Percentiles rank a stretch among this genome's conserved stretches.
These are phyloP conservation scores for Tringa solitaria DNA, from an alignment of 2,113 vertebrate species.

Conservation along the genomic window DNA sequence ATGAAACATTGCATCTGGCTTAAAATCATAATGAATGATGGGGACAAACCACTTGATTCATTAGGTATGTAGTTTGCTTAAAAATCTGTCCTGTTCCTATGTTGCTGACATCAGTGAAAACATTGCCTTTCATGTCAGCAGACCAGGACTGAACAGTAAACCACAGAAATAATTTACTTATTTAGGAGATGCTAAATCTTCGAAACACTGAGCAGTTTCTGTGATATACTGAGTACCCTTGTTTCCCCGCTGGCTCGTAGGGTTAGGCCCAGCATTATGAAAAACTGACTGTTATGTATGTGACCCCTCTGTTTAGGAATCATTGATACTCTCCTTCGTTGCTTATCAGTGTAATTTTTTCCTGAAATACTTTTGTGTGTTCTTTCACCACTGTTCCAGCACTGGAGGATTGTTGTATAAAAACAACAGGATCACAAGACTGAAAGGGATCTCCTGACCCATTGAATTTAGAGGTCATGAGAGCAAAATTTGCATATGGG, in stretches of 20 bases:
- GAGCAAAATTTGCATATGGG: not conserved
- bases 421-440: not conserved
- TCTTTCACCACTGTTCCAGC: not conserved
- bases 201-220: not conserved
- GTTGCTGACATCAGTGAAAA: conserved; percentile 20
- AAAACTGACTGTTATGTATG: not conserved
- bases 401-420: not conserved
- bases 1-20: not conserved
- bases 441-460: not conserved
- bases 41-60: not conserved
- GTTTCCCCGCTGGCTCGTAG: not conserved
- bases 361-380: not conserved
- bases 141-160: not conserved
- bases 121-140: not conserved
- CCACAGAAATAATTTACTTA: not conserved
- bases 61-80: not conserved
- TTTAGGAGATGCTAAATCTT: conserved; percentile 12
- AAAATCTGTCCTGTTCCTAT: not conserved
- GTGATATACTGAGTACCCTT: not conserved
- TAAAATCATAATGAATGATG: not conserved
- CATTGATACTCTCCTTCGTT: not conserved
- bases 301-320: not conserved
- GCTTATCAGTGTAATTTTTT: not conserved
- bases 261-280: not conserved
- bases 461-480: not conserved